phyloP scores from a whole-genome alignment of 2,113 vertebrate genomes.

The Nerophis ophidion region DNA sequence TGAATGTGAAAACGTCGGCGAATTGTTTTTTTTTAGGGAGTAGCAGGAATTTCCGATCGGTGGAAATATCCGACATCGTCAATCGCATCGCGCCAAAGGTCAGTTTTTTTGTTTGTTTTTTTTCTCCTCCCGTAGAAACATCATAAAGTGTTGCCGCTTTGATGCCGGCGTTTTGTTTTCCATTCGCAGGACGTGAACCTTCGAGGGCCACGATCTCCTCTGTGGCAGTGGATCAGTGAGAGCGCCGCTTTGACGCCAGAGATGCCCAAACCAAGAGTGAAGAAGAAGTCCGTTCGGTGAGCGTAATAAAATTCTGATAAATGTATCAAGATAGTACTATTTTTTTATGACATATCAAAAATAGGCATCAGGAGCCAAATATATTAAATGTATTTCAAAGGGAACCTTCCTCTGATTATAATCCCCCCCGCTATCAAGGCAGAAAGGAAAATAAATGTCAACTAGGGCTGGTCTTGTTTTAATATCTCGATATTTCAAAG shows the following conservation, averaged over 20 bases:
- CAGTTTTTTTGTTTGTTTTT: slow-evolving; percentile 27
- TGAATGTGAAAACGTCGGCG: neutral
- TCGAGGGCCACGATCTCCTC: slow-evolving; percentile 60
- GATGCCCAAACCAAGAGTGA: slow-evolving; percentile 62
- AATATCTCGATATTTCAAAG: too few relatives aligned
- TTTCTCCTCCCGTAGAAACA: neutral
- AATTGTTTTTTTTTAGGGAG: slow-evolving; percentile 45
- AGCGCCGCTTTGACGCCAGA: slow-evolving; percentile 81
- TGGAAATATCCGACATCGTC: slow-evolving; percentile 90
- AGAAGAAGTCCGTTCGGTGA: slow-evolving; percentile 73
- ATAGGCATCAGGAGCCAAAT: too few relatives aligned
- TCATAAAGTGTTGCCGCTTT: neutral
- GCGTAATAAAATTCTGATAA: neutral
- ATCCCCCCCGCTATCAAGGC: too few relatives aligned
- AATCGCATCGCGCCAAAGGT: slow-evolving; percentile 93
- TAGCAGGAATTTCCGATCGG: slow-evolving; percentile 60
- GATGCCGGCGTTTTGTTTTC: neutral
- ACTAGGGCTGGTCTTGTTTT: too few relatives aligned
- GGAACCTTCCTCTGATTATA: too few relatives aligned
- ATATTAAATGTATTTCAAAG: too few relatives aligned
- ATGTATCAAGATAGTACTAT: too few relatives aligned
- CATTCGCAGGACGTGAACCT: slow-evolving; percentile 71
- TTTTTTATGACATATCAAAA: too few relatives aligned
- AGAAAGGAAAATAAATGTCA: too few relatives aligned
- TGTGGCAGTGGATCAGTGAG: slow-evolving; percentile 88